Evolutionary conservation across 37 sponge, comb jelly and placozoan genomes (phyloP).

Genomic region (Eunapius fragilis): DNA sequence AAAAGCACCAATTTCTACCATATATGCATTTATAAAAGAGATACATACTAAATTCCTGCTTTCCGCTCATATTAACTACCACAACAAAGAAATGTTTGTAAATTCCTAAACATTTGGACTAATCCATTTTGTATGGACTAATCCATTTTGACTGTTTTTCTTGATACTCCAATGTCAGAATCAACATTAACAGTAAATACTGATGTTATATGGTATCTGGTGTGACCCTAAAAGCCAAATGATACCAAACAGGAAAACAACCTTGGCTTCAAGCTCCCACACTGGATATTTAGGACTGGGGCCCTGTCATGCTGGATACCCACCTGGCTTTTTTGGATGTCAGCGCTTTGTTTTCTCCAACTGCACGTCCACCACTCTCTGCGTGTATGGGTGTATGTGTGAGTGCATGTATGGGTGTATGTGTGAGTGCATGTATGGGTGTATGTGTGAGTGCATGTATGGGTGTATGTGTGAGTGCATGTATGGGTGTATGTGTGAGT

Average conservation of each 20-base stretch:
- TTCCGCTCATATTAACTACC: slow-evolving; percentile 12
- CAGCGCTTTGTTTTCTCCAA: slow-evolving; percentile 93
- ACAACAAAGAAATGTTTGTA: slow-evolving; percentile 11
- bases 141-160: neutral
- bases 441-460: neutral
- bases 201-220: neutral
- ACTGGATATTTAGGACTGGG: neutral
- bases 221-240: neutral
- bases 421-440: neutral
- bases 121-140: no score
- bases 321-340: slow-evolving; percentile 87
- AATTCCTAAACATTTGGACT: neutral
- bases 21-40: no score
- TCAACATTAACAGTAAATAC: no score
- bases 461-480: neutral
- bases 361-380: slow-evolving; percentile 78
- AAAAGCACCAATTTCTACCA: no score
- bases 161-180: no score
- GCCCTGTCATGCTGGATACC: neutral
- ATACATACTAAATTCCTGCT: no score
- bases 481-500: neutral
- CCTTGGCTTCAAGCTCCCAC: neutral
- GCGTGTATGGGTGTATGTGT: neutral
- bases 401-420: neutral
- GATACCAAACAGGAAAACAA: no score